Percentiles rank a stretch among this genome's conserved stretches.
Conservation (phyloP, 53 echinoderm and acorn worm species). For the Temnopleurus reevesii region DNA sequence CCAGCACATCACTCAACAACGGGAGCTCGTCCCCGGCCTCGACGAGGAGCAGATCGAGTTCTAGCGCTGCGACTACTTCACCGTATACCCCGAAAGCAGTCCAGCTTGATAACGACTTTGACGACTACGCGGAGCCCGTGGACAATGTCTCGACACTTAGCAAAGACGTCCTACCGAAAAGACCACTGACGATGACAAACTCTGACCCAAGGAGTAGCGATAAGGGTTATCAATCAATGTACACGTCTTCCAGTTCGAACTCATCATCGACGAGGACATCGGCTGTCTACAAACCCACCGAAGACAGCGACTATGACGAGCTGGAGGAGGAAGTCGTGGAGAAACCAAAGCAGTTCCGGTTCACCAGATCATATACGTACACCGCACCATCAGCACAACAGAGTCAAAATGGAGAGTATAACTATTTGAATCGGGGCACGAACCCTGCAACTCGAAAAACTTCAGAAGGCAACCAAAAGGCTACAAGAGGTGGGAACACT, state of each 20-base stretch:
- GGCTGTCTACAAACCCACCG: conserved; percentile 49
- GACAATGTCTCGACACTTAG: conserved; percentile 30
- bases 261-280: conserved; percentile 10
- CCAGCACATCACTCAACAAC: not conserved
- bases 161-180: not conserved
- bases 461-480: not conserved
- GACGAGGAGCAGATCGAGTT: conserved; percentile 1
- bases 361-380: conserved; percentile 19
- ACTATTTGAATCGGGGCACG: conserved; percentile 7
- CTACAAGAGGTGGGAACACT: not conserved
- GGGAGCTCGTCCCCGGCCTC: not conserved
- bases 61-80: not conserved
- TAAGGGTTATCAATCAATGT: conserved; percentile 44
- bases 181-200: conserved; percentile 21
- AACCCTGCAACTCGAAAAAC: not conserved
- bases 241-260: conserved; percentile 41
- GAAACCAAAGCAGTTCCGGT: conserved; percentile 31
- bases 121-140: conserved; percentile 54
- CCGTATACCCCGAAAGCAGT: not conserved
- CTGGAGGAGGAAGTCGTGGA: conserved; percentile 33
- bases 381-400: not conserved
- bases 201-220: conserved; percentile 44
- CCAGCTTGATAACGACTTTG: conserved; percentile 20
- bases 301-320: conserved; percentile 56
- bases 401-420: not conserved